These are phyloP conservation scores for Microctonus hyperodae DNA, from an alignment of 2,888 invertebrate species.

Conservation along the genomic window DNA sequence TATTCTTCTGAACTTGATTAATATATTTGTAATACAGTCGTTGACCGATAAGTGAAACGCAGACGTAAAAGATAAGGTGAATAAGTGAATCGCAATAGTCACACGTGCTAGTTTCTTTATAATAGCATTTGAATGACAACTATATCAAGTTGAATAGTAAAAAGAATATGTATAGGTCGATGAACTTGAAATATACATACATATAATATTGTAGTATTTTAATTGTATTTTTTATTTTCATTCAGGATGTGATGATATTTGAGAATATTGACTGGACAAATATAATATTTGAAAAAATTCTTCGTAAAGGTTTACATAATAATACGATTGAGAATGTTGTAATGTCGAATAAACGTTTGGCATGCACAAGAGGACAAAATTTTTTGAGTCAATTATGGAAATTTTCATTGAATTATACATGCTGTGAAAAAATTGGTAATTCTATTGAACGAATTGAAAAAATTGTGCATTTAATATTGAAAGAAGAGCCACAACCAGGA, in stretches of 20 bases:
- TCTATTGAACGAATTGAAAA: constrained; percentile 18
- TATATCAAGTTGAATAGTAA: too few relatives aligned
- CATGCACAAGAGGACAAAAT: constrained; percentile 44
- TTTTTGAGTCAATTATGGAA: constrained; percentile 39
- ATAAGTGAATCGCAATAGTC: background rate
- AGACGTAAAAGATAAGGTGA: background rate
- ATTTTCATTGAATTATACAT: constrained; percentile 33
- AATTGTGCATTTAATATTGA: constrained; percentile 37
- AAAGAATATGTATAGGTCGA: too few relatives aligned
- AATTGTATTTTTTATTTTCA: too few relatives aligned
- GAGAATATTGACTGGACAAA: constrained; percentile 21
- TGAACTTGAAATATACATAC: too few relatives aligned
- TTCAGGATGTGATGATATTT: constrained; percentile 12
- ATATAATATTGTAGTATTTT: too few relatives aligned
- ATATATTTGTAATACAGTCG: constrained; percentile 6
- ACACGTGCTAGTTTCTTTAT: background rate
- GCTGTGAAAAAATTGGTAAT: background rate
- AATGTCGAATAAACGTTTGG: constrained; percentile 42
- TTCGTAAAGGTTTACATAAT: constrained; percentile 24
- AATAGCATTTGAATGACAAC: background rate
- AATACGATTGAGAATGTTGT: constrained; percentile 30
- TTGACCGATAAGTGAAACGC: background rate
- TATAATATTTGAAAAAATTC: constrained; percentile 28
- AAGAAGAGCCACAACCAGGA: constrained; percentile 35
- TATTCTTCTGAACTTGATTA: background rate